phyloP scores from a whole-genome alignment of 2,888 invertebrate genomes.

The Endomychus coccineus region DNA sequence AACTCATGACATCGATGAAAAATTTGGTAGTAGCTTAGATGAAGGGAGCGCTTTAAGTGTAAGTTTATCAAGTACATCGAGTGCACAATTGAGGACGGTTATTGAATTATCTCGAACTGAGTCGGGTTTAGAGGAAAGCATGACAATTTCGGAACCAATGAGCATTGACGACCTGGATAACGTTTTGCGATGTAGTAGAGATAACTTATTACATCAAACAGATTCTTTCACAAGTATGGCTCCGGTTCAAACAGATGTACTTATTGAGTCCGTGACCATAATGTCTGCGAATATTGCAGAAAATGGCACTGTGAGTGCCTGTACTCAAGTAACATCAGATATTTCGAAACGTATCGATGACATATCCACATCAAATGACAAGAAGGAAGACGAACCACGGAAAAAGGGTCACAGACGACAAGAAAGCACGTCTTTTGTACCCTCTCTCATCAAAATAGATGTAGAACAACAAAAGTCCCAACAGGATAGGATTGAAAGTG shows the following conservation, averaged over 20 bases:
- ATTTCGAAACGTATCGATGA: too few relatives aligned
- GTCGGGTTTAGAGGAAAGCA: conserved; percentile 43
- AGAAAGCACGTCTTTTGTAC: conserved; percentile 46
- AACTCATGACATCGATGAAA: conserved; percentile 46
- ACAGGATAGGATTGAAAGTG: conserved; percentile 38
- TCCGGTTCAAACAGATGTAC: conserved; percentile 29
- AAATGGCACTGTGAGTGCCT: conserved; percentile 46
- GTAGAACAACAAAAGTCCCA: conserved; percentile 27
- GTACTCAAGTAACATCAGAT: conserved; percentile 51
- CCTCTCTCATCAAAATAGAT: conserved; percentile 26
- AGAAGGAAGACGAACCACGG: conserved; percentile 33
- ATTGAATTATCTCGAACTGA: conserved; percentile 44
- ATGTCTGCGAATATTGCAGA: conserved; percentile 46
- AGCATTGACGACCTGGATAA: conserved; percentile 41
- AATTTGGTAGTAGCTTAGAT: conserved; percentile 51
- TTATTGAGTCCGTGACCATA: conserved; percentile 47
- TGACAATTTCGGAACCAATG: conserved; percentile 44
- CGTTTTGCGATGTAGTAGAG: conserved; percentile 31
- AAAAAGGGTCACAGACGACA: conserved; percentile 50
- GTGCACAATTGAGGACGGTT: conserved; percentile 42
- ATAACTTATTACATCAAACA: conserved; percentile 34
- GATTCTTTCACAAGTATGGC: conserved; percentile 41
- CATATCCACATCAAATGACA: conserved; percentile 15
- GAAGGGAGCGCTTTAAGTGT: conserved; percentile 53
- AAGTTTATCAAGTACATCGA: conserved; percentile 53